These are phyloP conservation scores for Pygmarrhopalites habei DNA, from an alignment of 1,140 invertebrate genomes.

Conservation along the genomic window DNA sequence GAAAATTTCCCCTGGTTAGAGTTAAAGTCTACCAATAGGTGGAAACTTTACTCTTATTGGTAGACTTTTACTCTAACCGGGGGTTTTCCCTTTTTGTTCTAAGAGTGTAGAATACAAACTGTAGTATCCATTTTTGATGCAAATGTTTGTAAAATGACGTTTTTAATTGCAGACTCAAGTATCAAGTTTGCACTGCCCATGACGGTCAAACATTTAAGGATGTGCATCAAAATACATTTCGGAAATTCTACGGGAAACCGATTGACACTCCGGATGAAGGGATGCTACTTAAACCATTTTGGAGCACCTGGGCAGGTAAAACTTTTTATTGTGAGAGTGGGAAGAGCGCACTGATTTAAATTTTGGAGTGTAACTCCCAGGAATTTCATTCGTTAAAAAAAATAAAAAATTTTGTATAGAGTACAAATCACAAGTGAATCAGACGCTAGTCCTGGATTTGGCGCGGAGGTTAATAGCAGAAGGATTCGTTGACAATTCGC, in stretches of 20 bases:
- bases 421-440: conserved; percentile 46
- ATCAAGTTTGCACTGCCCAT: background rate
- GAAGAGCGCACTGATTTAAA: background rate
- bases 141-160: background rate
- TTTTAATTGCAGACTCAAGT: background rate
- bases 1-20: too few relatives aligned
- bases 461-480: conserved; percentile 44
- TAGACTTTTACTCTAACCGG: too few relatives aligned
- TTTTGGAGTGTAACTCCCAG: too few relatives aligned
- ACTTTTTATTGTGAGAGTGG: background rate
- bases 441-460: conserved; percentile 45
- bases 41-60: too few relatives aligned
- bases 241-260: conserved; percentile 55
- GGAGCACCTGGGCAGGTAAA: conserved; percentile 45
- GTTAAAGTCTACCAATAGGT: too few relatives aligned
- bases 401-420: too few relatives aligned
- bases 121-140: conserved; percentile 43
- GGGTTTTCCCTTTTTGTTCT: too few relatives aligned
- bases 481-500: conserved; percentile 44
- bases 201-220: conserved; percentile 47
- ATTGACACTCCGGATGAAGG: conserved; percentile 57
- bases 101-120: too few relatives aligned
- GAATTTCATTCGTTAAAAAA: too few relatives aligned
- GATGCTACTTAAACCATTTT: conserved; percentile 71
- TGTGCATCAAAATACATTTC: conserved; percentile 57